Evolutionary conservation across 2,113 vertebrate species (phyloP).

Genomic region (Octodon degus): DNA sequence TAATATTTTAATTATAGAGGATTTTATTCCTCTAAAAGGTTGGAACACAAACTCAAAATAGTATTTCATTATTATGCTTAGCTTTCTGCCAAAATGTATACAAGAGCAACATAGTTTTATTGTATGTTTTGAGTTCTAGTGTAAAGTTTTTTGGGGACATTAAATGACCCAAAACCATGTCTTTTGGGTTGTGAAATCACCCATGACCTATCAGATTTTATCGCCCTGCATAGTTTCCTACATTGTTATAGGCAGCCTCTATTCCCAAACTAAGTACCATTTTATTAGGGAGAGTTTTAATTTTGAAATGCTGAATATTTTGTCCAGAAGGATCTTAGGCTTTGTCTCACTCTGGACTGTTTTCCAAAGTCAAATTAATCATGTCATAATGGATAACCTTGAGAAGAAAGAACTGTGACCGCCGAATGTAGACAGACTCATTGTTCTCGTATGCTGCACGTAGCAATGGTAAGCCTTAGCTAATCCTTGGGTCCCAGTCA

Average conservation of each 20-base stretch:
- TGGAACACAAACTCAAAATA: constrained; percentile 39
- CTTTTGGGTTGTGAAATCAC: constrained; percentile 21
- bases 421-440: rapidly evolving
- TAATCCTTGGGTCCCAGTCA: neutral
- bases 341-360: neutral
- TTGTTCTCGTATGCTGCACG: rapidly evolving
- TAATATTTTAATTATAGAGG: constrained; percentile 76
- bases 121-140: constrained; percentile 1
- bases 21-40: constrained; percentile 50
- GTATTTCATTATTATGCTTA: constrained; percentile 15
- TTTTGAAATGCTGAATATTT: constrained; percentile 20
- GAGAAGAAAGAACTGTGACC: neutral
- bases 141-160: constrained; percentile 44
- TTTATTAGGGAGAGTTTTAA: neutral
- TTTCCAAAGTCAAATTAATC: neutral
- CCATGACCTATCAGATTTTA: neutral
- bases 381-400: neutral
- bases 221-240: neutral
- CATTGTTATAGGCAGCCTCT: neutral
- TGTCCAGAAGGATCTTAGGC: neutral
- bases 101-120: neutral
- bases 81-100: constrained; percentile 21
- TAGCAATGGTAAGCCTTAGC: neutral
- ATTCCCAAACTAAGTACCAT: neutral
- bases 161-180: constrained; percentile 22